Conservation (phyloP, 2,113 vertebrate species). For the Aepyceros melampus region DNA sequence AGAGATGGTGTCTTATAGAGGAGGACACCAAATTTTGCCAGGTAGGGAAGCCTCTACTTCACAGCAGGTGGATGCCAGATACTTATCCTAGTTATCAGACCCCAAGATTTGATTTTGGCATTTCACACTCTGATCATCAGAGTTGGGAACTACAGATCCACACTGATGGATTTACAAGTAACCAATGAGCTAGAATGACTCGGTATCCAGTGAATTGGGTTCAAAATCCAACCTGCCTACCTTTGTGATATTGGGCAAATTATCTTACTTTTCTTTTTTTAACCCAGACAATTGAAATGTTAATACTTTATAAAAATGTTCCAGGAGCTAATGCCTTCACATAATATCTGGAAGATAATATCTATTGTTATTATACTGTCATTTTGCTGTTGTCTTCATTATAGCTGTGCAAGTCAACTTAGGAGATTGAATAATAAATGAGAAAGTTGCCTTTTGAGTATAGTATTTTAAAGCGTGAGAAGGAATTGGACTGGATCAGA, state of each 20-base stretch:
- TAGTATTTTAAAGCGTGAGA: neutral
- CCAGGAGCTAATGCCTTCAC: neutral
- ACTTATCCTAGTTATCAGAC: neutral
- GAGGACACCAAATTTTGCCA: neutral
- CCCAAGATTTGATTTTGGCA: neutral
- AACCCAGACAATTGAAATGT: neutral
- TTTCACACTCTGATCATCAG: neutral
- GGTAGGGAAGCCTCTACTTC: neutral
- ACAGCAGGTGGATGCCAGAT: neutral
- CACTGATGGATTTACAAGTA: neutral
- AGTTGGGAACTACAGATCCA: neutral
- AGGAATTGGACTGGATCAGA: neutral
- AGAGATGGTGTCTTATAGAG: neutral
- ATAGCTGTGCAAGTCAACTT: neutral
- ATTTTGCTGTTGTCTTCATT: constrained; percentile 11
- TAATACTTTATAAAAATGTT: constrained; percentile 2
- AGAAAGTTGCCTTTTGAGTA: neutral
- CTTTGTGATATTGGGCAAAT: neutral
- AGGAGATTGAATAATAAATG: neutral
- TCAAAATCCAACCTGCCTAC: neutral
- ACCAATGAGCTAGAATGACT: neutral
- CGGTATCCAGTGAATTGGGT: neutral
- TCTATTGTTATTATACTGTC: neutral
- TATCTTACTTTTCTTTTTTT: neutral
- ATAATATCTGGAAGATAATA: neutral